phyloP scores from a whole-genome alignment of 2,888 invertebrate species.

The Eristalinus aeneus region DNA sequence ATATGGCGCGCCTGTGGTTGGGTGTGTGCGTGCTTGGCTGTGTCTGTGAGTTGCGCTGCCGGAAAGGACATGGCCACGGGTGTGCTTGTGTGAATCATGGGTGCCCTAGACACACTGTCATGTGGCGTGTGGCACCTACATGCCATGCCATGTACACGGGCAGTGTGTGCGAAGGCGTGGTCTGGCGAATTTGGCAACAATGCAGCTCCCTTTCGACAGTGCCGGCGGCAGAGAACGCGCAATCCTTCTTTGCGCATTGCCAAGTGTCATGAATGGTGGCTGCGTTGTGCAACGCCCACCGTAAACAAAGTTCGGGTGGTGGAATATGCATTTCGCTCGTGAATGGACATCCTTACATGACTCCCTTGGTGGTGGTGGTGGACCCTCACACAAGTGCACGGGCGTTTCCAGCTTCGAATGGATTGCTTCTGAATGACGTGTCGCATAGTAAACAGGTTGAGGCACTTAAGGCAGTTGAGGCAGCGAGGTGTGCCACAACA shows the following conservation, averaged over 20 bases:
- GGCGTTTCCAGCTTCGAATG: slow-evolving; percentile 14
- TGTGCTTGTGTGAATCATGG: slow-evolving; percentile 49
- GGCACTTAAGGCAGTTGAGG: not conserved
- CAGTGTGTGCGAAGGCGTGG: slow-evolving; percentile 59
- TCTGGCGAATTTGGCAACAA: slow-evolving; percentile 64
- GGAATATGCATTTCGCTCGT: slow-evolving; percentile 52
- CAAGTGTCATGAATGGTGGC: slow-evolving; percentile 67
- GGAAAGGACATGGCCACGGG: not conserved
- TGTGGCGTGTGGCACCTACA: slow-evolving; percentile 42
- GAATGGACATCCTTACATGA: slow-evolving; percentile 68
- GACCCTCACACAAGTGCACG: not conserved
- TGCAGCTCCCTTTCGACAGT: slow-evolving; percentile 61
- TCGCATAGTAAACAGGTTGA: slow-evolving; percentile 67
- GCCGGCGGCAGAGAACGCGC: slow-evolving; percentile 37
- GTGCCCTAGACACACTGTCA: slow-evolving; percentile 57
- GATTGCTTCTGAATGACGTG: slow-evolving; percentile 63
- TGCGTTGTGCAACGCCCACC: slow-evolving; percentile 65
- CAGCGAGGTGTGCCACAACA: slow-evolving; percentile 67
- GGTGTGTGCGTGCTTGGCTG: slow-evolving; percentile 8
- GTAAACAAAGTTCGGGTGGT: slow-evolving; percentile 47
- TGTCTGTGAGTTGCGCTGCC: slow-evolving; percentile 7
- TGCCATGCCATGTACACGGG: slow-evolving; percentile 11
- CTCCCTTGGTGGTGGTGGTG: slow-evolving; percentile 12
- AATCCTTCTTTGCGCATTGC: slow-evolving; percentile 64
- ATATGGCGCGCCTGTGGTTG: slow-evolving; percentile 23